Evolutionary conservation across 2,888 invertebrate species (phyloP).

Genomic region (Trissonchulus sp.): DNA sequence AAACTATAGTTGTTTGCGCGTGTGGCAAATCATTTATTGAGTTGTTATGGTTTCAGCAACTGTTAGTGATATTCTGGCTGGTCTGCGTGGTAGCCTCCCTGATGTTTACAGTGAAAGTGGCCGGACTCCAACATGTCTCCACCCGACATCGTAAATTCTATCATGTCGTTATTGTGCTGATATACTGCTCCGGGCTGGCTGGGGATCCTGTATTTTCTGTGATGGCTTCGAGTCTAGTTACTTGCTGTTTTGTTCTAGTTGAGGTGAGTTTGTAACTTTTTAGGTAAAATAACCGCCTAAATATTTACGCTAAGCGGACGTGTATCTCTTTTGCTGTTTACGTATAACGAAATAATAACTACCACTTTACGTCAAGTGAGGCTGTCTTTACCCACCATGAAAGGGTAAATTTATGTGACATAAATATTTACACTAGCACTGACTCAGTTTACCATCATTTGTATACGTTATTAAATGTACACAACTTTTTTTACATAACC

Average conservation of each 20-base stretch:
- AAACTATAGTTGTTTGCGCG: too few species aligned
- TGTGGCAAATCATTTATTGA: too few species aligned
- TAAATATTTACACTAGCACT: background rate
- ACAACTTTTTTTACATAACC: too few species aligned
- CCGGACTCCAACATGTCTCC: slow-evolving; percentile 20
- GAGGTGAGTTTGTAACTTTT: slow-evolving; percentile 44
- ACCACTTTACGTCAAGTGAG: background rate
- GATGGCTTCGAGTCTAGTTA: slow-evolving; percentile 43
- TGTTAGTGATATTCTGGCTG: slow-evolving; percentile 41
- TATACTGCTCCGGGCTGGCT: slow-evolving; percentile 43
- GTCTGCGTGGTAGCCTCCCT: slow-evolving; percentile 42
- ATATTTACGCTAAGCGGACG: too few species aligned
- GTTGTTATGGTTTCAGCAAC: background rate
- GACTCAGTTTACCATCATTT: too few species aligned
- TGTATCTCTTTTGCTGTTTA: too few species aligned
- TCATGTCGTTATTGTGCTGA: slow-evolving; percentile 46
- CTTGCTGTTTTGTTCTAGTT: slow-evolving; percentile 44
- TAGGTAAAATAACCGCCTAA: too few species aligned
- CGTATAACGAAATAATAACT: too few species aligned
- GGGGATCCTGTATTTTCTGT: slow-evolving; percentile 41
- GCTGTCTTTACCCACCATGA: background rate
- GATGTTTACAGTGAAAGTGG: slow-evolving; percentile 39
- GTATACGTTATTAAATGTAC: too few species aligned
- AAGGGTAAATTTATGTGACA: background rate
- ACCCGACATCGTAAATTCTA: slow-evolving; percentile 46